A percentile compares a stretch with the other conserved stretches of the same genome.
Evolutionary conservation across 2,797 vertebrate genomes (phyloP).

Genomic region (Neostethus bicornis): DNA sequence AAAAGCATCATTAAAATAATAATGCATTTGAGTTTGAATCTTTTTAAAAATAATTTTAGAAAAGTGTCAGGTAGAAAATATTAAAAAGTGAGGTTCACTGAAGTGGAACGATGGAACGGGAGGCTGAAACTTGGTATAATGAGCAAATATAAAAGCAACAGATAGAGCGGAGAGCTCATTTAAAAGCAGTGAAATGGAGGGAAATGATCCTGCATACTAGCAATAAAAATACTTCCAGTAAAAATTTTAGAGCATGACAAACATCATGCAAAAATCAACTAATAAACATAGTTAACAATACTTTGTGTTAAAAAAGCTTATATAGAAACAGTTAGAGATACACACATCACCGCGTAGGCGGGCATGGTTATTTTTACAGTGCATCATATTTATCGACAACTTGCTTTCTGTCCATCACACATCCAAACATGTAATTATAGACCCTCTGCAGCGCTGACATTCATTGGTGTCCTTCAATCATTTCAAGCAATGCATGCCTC

Average conservation of each 20-base stretch:
- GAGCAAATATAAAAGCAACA: background rate
- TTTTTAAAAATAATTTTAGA: slow-evolving; percentile 4
- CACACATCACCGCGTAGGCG: background rate
- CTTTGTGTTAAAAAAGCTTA: background rate
- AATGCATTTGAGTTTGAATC: slow-evolving; percentile 8
- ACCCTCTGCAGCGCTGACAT: slow-evolving; percentile 24
- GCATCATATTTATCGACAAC: slow-evolving; percentile 1
- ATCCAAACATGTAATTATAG: slow-evolving; percentile 7
- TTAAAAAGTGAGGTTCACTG: background rate
- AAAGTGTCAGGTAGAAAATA: slow-evolving; percentile 2
- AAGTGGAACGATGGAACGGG: background rate
- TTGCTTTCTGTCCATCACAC: slow-evolving; percentile 6
- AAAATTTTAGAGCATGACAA: background rate
- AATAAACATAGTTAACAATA: background rate
- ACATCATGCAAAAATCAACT: background rate
- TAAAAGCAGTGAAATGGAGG: background rate
- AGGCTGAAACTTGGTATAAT: slow-evolving; percentile 2
- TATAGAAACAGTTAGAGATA: background rate
- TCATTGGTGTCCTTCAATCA: slow-evolving; percentile 27
- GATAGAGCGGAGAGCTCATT: background rate
- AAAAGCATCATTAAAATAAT: background rate
- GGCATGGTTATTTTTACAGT: background rate
- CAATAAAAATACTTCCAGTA: background rate
- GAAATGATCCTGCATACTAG: background rate
- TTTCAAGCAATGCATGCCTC: slow-evolving; percentile 15